Percentiles rank a stretch among this genome's conserved stretches.
Evolutionary conservation across 2,113 vertebrate genomes (phyloP).

Genomic region (Jacana jacana): DNA sequence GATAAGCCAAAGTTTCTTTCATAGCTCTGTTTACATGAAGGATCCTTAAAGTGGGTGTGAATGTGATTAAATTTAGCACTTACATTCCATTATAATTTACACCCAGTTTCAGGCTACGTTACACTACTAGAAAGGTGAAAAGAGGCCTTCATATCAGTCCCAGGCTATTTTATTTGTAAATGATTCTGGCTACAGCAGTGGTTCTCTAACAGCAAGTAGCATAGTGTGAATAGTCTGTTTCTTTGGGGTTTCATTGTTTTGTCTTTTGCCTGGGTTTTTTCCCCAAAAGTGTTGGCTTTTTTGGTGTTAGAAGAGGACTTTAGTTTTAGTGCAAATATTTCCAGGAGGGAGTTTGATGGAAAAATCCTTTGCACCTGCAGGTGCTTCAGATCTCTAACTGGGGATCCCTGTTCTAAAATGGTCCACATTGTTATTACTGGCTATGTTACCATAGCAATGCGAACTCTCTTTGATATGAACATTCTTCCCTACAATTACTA

Average conservation of each 20-base stretch:
- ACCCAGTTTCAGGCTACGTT: neutral
- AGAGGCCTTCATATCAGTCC: neutral
- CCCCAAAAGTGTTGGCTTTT: neutral
- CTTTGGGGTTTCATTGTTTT: neutral
- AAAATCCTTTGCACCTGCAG: conserved; percentile 58
- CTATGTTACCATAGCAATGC: conserved; percentile 65
- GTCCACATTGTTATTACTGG: conserved; percentile 41
- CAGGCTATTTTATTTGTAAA: neutral
- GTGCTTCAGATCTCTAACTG: conserved; percentile 34
- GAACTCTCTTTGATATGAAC: conserved; percentile 52
- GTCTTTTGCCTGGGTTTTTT: neutral
- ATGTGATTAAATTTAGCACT: neutral
- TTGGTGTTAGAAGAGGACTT: neutral
- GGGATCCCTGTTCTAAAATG: conserved; percentile 56
- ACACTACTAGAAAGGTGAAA: neutral
- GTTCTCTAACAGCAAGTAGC: neutral
- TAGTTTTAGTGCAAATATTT: neutral
- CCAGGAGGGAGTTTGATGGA: neutral
- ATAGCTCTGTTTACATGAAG: neutral
- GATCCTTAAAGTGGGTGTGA: neutral
- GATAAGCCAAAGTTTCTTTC: neutral
- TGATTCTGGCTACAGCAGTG: neutral
- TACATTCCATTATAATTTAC: neutral
- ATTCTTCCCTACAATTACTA: conserved; percentile 65
- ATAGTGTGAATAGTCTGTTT: neutral